Conservation (phyloP, 2,113 vertebrate genomes). For the Elachura formosa region DNA sequence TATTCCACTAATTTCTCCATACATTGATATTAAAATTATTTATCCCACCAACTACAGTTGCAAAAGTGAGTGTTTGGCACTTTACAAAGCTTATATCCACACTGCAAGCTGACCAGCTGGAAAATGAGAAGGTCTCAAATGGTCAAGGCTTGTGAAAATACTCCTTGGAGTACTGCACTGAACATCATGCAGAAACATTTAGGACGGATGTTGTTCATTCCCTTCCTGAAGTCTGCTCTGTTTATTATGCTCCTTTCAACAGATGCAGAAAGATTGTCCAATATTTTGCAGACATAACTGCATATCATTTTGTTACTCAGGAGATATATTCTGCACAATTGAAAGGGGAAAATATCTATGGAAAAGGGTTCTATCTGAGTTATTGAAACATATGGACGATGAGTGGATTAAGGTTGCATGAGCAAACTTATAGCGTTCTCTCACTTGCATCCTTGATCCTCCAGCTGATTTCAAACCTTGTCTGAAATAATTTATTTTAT, state of each 20-base stretch:
- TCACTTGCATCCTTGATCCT: neutral
- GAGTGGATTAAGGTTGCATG: neutral
- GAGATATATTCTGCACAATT: neutral
- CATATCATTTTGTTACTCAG: neutral
- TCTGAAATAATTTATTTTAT: neutral
- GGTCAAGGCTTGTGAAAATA: neutral
- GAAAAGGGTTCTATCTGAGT: neutral
- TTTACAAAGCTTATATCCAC: neutral
- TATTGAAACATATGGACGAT: neutral
- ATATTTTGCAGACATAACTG: neutral
- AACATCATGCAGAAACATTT: neutral
- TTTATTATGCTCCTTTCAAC: neutral
- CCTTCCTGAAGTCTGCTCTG: neutral
- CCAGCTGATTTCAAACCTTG: neutral
- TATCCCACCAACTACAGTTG: neutral
- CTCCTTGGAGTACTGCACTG: neutral
- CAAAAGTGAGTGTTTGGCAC: neutral
- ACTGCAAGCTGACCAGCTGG: neutral
- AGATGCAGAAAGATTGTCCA: neutral
- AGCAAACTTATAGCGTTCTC: neutral
- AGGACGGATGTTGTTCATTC: fast-evolving
- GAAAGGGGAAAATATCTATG: neutral
- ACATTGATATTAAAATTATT: neutral
- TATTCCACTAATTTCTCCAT: neutral
- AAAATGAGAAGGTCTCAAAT: neutral